Evolutionary conservation across 2,888 invertebrate genomes (phyloP).

Genomic region (Epirrhoe tristata): DNA sequence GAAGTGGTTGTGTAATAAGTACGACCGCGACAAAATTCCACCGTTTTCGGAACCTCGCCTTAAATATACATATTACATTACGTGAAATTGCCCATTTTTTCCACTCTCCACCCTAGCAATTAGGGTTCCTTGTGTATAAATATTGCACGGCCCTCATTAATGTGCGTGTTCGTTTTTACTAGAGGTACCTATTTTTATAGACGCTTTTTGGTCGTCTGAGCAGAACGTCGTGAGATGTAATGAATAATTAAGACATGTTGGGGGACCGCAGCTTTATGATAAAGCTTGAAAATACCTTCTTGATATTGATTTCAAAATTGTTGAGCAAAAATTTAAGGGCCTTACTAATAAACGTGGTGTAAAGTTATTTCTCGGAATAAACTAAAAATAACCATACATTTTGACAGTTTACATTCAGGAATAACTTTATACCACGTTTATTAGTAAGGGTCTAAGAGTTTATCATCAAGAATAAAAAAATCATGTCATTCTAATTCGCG

Average conservation of each 20-base stretch:
- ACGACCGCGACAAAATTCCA: conserved; percentile 80
- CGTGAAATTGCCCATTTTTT: conserved; percentile 86
- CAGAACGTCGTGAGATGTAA: conserved; percentile 73
- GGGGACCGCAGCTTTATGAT: conserved; percentile 58
- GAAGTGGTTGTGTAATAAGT: conserved; percentile 81
- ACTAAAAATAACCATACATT: no score
- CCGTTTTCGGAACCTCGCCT: conserved; percentile 78
- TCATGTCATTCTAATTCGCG: no score
- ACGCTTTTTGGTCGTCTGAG: conserved; percentile 69
- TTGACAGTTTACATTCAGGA: no score
- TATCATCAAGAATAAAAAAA: background rate
- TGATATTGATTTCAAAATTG: conserved; percentile 45
- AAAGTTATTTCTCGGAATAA: no score
- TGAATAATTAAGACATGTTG: conserved; percentile 82
- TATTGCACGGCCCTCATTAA: conserved; percentile 85
- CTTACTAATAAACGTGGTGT: no score
- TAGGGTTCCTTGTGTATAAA: conserved; percentile 85
- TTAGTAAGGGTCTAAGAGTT: no score
- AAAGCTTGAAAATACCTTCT: conserved; percentile 51
- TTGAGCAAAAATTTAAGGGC: conserved; percentile 24
- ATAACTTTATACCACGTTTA: no score
- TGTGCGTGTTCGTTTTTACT: conserved; percentile 82
- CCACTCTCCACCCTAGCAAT: conserved; percentile 86
- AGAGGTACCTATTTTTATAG: conserved; percentile 76
- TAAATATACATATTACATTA: conserved; percentile 86